Base-by-base conservation (phyloP, 2,888 invertebrate species). In the Tipula vernalis region DNA sequence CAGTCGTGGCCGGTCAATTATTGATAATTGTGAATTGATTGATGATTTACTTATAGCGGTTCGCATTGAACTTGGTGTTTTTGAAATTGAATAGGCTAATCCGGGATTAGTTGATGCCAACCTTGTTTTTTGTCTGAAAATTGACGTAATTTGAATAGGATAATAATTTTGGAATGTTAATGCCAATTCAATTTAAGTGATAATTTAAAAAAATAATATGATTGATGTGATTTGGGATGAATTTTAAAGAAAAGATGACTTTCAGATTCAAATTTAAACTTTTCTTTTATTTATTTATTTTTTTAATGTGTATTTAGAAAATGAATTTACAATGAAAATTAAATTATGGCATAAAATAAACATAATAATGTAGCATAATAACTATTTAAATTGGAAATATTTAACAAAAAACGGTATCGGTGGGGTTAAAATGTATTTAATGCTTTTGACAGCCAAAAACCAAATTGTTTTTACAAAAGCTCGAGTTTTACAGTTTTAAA, bases 51-150 rank as follows among this genome's bases (percentile, higher is more conserved):
- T 90, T 88, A 87, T 89, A 88, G 28, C 89, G 88, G 88, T 90
- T 89, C 86, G 89, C 89, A 42, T 89, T 88, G 87, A 90, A 28
- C 86, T 51, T 71, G 90, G 90, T 15, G 91, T 90, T 87, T 89
- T 88, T 84, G 90, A 89, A 87, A 91, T 90, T 84, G 91, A 90
- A 88, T 91, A 91, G 8, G 91, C 90, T 85, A 91, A 90, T 88
- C 91, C 91, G 87, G 91, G 90, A 88, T 91, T 91, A 36, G 91
- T 90, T 88, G 90, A 71, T 10, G 71, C 28, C 2, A 71, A 28
- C 4, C 71, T 28, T 8, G 71, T 10, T 71, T 28, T 39, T 84
- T 41, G 84, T 41, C 84, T 84, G 84, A 84, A 84, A 84, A 39
- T 13, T 84, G 12, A 39, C 28, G 71, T 12, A 28, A 71, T 71